Base-by-base conservation (phyloP, 2,113 vertebrate species). In the Calidris pugnax region DNA sequence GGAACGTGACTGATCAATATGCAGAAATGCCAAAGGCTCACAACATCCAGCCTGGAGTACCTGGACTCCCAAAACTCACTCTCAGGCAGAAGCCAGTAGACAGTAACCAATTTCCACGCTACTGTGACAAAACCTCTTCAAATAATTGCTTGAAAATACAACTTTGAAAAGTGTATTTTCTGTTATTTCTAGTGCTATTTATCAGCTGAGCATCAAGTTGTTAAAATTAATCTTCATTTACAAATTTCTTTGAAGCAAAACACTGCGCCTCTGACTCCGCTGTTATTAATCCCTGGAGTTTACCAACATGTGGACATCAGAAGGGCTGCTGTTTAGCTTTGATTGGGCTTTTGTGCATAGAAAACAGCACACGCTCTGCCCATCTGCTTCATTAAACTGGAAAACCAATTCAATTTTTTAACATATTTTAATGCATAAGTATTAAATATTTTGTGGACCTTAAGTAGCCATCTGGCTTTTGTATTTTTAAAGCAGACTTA, bases 201-300 rank as follows among this genome's bases (percentile, higher is more conserved):
- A 90, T 97, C 84, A 96, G 91, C 81, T 89, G 62, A 81, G 60
- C 94, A 91, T 90, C 59, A 89, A 81, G 55, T 94, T 95, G 72
- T 84, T 97, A 74, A 94, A 97, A 96, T 98, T 97, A 96, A 90
- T 97, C 90, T 97, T 96, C 72, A 91, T 92, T 95, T 88, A 41
- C 60, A 19, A 72, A 64, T 91, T 96, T 78, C 48, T 86, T 96
- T 97, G 77, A 84, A 92, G 76, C 64, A 55, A 85, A 94, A 68
- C 45, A 14, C 45, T 90, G 10, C 1, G 1, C 5, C 67, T 92
- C 55, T 64, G 74, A 28, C 71, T 89, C 53, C 16, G 45, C 63
- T 39, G 12, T 82, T 95, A 75, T 95, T 91, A 89, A 92, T 95
- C 95, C 37, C 64, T 68, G 59, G 55, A 77, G 51, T 95, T 93